Percentiles rank a stretch among this genome's conserved stretches.
Evolutionary conservation across 2,888 invertebrate species (phyloP).

Genomic region (Drosophila imparisetae): DNA sequence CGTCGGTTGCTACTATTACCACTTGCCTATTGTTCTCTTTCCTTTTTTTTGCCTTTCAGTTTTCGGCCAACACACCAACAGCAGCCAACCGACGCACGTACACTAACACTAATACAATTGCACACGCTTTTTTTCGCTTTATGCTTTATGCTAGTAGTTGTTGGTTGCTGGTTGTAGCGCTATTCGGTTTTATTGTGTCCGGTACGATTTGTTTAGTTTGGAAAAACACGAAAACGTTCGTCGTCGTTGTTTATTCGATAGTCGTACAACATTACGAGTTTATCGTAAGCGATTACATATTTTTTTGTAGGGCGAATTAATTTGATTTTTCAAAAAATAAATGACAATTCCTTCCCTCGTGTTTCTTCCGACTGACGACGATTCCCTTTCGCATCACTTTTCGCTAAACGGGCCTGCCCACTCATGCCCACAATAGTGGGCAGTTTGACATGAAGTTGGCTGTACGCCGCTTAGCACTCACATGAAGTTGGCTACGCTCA

Average conservation of each 20-base stretch:
- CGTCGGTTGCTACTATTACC: conserved; percentile 21
- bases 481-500: conserved; percentile 23
- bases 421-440: conserved; percentile 15
- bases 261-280: conserved; percentile 42
- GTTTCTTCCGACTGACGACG: conserved; percentile 73
- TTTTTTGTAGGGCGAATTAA: conserved; percentile 29
- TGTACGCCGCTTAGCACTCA: background rate
- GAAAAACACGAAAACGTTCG: conserved; percentile 30
- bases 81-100: conserved; percentile 67
- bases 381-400: conserved; percentile 61
- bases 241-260: conserved; percentile 24
- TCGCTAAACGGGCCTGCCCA: conserved; percentile 50
- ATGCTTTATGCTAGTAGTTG: conserved; percentile 20
- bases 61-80: conserved; percentile 66
- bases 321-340: conserved; percentile 53
- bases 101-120: conserved; percentile 73
- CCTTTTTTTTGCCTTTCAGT: conserved; percentile 40
- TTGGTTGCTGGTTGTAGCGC: conserved; percentile 12
- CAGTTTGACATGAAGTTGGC: conserved; percentile 32
- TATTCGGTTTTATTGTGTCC: conserved; percentile 30
- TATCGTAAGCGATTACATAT: conserved; percentile 31
- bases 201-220: conserved; percentile 26
- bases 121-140: conserved; percentile 72
- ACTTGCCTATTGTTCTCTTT: conserved; percentile 34
- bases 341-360: conserved; percentile 76